Conservation (phyloP, 2,113 vertebrate species). For the Protobothrops mucrosquamatus region DNA sequence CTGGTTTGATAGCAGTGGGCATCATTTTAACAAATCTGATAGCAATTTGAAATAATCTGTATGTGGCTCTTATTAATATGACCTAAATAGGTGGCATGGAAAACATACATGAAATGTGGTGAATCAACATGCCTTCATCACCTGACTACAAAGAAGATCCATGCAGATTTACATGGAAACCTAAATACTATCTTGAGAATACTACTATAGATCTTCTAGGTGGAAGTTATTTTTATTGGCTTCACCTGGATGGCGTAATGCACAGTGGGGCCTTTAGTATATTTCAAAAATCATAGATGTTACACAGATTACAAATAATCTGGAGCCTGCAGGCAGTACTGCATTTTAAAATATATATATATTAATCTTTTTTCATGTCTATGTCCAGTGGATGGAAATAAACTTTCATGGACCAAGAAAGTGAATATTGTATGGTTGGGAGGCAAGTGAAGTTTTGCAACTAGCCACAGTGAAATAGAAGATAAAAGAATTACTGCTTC, state of each 20-base stretch:
- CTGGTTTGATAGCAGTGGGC: background rate
- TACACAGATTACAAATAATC: background rate
- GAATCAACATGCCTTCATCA: background rate
- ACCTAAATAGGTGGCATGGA: background rate
- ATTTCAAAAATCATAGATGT: constrained; percentile 17
- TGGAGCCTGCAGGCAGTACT: background rate
- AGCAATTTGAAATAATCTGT: background rate
- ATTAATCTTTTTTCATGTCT: constrained; percentile 6
- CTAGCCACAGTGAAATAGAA: background rate
- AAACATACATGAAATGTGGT: background rate
- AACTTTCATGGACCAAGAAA: background rate
- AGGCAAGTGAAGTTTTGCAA: constrained; percentile 8
- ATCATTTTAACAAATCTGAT: background rate
- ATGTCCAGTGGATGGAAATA: background rate
- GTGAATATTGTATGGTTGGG: background rate
- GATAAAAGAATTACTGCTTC: background rate
- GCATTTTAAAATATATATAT: background rate
- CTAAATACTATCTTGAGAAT: background rate
- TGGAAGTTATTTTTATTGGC: background rate
- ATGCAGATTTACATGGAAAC: background rate
- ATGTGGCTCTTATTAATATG: background rate
- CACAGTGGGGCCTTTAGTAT: background rate
- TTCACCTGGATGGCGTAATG: background rate
- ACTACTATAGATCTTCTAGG: background rate
- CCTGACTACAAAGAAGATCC: background rate